Evolutionary conservation across 2,888 invertebrate genomes (phyloP), one percentile per base, ranked within the genome.

Genomic region (Dascillus cervinus): DNA sequence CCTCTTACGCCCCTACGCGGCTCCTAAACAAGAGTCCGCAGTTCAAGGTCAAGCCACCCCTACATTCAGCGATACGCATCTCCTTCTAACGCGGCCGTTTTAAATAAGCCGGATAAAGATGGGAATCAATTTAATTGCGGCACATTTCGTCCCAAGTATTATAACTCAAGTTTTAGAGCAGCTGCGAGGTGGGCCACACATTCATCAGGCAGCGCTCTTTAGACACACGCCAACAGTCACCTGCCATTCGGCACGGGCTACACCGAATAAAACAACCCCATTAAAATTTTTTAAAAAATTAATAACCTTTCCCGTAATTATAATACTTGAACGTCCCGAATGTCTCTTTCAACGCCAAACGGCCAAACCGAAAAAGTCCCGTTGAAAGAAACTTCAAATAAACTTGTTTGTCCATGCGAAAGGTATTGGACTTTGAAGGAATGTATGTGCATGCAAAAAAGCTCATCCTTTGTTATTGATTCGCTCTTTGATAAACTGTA

Each of bases 181-280:
- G 39, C 42, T 45, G 43, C 43, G 37, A 49, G 41, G 43, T 37
- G 45, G 43, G 4, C 44, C 45, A 46, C 50, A 49, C 51, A 46
- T 44, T 49, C 49, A 51, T 6, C 45, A 49, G 48, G 47, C 51
- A 41, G 41, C 43, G 40, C 46, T 39, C 47, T 48, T 59, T 63
- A 69, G 69, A 69, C 65, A 65, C 55, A 64, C 65, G 64, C 62
- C 64, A 62, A 60, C 67, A 62, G 60, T 66, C 66, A 64, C 58
- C 58, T 64, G 46, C 46, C 46, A 38, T 33, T 38, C 39, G 47
- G 47, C 49, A 49, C 48, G 47, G 48, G 48, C 43, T 43, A 38
- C 39, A 41, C 42, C 44, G 44, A 49, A 50, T 47, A 49, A 50
- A 50, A 49, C 50, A 50, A 50, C 50, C 50, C 50, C 47, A 40